Base-by-base conservation (phyloP, 2,888 invertebrate species). In the Drosophila trichaetosa region DNA sequence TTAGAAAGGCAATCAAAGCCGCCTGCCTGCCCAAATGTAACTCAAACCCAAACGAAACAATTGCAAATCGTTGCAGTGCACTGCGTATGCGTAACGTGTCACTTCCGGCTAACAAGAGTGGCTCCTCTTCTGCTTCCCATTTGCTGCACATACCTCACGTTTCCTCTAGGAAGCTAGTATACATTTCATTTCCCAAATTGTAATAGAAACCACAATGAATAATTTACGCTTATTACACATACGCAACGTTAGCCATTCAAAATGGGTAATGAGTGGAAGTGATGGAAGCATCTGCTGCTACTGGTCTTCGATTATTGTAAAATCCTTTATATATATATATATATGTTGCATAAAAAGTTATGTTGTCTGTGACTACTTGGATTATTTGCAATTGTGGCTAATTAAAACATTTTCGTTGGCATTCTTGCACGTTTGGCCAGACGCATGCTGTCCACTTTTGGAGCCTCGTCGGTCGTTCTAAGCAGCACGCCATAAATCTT, bases 381-480 rank as follows among this genome's bases (percentile, higher is more conserved):
- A 33, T 10, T 0, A 33, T 1, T 62, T 46, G 64, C 61, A 78
- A 49, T 65, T 65, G 31, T 40, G 48, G 54, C 71, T 90, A 90
- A 85, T 85, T 90, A 85, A 85, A 90, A 83, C 90, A 82, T 88
- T 82, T 78, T 80, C 58, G 36, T 29, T 52, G 46, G 51, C 74
- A 86, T 86, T 90, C 74, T 86, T 73, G 71, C 90, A 86, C 87
- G 83, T 81, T 58, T 49, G 57, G 49, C 13, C 73, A 52, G 60
- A 69, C 83, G 81, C 78, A 77, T 75, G 87, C 71, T 80, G 71
- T 38, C 69, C 89, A 77, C 59, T 69, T 77, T 76, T 77, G 77
- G 78, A 49, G 70, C 49, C 52, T 57, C 29, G 27, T 38, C 61
- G 42, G 80, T 77, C 82, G 81, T 82, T 82, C 82, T 82, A 76